Evolutionary conservation across 1,140 invertebrate species (phyloP).

Genomic region (Rhopalosiphum padi): DNA sequence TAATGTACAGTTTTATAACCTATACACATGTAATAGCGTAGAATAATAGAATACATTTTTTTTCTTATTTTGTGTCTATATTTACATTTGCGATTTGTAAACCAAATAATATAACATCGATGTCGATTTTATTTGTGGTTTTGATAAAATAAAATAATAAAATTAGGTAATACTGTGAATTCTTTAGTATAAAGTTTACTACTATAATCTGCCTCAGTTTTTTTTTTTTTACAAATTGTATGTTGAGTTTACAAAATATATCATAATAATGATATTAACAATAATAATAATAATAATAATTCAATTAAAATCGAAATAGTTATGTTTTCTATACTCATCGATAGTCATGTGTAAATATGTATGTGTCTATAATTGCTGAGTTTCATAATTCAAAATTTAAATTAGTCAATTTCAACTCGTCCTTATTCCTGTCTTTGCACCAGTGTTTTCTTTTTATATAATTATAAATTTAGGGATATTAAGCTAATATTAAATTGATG

Average conservation of each 20-base stretch:
- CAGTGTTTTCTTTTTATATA: not conserved
- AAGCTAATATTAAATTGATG: not conserved
- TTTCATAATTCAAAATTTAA: not conserved
- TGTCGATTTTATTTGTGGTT: not conserved
- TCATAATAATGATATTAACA: too few relatives aligned
- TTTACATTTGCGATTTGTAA: not conserved
- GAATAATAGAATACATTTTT: not conserved
- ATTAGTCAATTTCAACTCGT: not conserved
- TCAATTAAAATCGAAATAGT: not conserved
- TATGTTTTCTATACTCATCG: not conserved
- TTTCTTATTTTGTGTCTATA: not conserved
- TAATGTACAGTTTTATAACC: not conserved
- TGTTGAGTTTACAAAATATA: too few relatives aligned
- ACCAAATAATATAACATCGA: not conserved
- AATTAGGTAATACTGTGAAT: too few relatives aligned
- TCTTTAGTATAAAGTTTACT: too few relatives aligned
- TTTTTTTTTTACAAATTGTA: too few relatives aligned
- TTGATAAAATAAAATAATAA: not conserved
- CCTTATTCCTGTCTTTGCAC: not conserved
- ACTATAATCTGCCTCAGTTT: too few relatives aligned
- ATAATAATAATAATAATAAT: not conserved
- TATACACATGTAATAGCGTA: not conserved
- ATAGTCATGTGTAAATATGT: not conserved
- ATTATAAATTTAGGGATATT: not conserved
- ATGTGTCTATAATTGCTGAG: not conserved